Percentiles rank a stretch among this genome's conserved stretches.
Evolutionary conservation across 1,140 invertebrate genomes (phyloP).

Genomic region (Tetramorium parvispinum): DNA sequence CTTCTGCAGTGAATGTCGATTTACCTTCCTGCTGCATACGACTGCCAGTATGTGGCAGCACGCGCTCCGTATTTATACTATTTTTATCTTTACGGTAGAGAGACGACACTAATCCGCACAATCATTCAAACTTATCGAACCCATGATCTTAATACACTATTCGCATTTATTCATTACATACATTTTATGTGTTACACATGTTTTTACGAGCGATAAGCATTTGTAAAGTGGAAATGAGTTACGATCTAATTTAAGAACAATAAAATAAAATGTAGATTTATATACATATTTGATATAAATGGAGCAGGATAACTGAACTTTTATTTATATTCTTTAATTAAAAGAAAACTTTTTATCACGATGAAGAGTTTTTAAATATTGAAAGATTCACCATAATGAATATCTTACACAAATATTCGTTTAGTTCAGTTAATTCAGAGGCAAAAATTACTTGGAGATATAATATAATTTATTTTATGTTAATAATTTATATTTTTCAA

Average conservation of each 20-base stretch:
- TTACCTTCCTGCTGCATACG: constrained; percentile 23
- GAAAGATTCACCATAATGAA: no score
- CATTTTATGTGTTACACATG: no score
- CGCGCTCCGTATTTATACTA: neutral
- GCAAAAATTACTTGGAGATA: neutral
- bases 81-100: constrained; percentile 1
- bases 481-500: neutral
- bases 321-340: neutral
- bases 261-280: neutral
- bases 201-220: neutral
- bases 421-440: neutral
- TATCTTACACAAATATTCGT: neutral
- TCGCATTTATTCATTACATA: neutral
- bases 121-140: neutral
- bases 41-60: constrained; percentile 53
- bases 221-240: neutral
- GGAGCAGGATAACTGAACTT: neutral
- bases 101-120: neutral
- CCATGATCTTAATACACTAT: neutral
- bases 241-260: neutral
- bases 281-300: neutral
- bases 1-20: neutral
- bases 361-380: neutral
- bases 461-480: neutral
- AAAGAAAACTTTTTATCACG: neutral